A percentile compares a stretch with the other conserved stretches of the same genome.
Evolutionary conservation across 1,140 invertebrate species (phyloP).

Genomic region (Neelides sp.): DNA sequence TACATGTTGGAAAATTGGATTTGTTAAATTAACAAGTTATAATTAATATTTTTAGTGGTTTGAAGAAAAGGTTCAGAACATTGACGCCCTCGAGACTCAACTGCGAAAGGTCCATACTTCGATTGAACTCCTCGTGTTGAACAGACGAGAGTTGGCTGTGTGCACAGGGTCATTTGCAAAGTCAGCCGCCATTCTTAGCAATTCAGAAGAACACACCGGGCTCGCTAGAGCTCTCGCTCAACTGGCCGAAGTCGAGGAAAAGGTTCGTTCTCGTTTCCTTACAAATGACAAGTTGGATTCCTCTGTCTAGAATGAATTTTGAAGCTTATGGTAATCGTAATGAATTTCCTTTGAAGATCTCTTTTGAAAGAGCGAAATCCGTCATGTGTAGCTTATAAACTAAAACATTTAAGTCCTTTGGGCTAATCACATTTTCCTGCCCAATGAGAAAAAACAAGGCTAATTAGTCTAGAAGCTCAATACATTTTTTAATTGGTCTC

Average conservation of each 20-base stretch:
- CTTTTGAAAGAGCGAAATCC: too few species aligned
- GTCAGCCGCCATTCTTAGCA: conserved; percentile 79
- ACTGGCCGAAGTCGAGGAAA: conserved; percentile 81
- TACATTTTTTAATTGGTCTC: conserved; percentile 2
- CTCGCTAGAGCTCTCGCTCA: conserved; percentile 84
- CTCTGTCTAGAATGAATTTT: neutral
- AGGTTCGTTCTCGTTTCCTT: conserved; percentile 39
- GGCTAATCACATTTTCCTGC: too few species aligned
- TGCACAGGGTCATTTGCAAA: conserved; percentile 71
- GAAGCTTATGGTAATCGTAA: too few species aligned
- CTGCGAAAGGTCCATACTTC: conserved; percentile 74
- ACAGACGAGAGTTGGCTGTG: conserved; percentile 70
- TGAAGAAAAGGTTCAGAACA: conserved; percentile 83
- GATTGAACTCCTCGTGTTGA: conserved; percentile 72
- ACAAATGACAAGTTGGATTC: neutral
- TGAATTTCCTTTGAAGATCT: too few species aligned
- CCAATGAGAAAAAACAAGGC: too few species aligned
- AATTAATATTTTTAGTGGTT: conserved; percentile 67
- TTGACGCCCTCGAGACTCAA: conserved; percentile 82
- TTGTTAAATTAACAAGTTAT: neutral
- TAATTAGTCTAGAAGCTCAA: too few species aligned
- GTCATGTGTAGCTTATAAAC: too few species aligned
- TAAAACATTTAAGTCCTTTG: too few species aligned
- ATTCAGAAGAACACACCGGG: conserved; percentile 87
- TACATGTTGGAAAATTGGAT: neutral